Evolutionary conservation across 2,797 vertebrate genomes (phyloP).

Genomic region (Eulemur mongoz): DNA sequence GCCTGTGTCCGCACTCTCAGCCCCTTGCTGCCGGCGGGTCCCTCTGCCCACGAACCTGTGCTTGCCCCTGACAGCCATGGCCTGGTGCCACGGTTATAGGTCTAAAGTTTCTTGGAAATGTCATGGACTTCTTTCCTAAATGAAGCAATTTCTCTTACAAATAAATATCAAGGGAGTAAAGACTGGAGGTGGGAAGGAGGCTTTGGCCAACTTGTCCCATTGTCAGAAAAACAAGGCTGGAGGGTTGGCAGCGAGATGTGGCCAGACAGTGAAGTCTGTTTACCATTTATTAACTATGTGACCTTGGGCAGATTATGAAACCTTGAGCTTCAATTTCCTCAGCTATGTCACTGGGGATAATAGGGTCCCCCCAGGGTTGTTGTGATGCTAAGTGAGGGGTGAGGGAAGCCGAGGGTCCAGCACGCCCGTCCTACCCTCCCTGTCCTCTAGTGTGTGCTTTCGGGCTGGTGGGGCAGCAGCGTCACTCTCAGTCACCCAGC

Average conservation of each 20-base stretch:
- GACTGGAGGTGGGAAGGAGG: background rate
- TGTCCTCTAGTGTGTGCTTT: background rate
- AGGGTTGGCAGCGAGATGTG: background rate
- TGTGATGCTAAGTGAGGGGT: background rate
- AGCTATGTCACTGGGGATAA: background rate
- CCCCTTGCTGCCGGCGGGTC: background rate
- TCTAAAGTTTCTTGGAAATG: background rate
- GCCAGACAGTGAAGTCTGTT: background rate
- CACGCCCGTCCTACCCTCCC: background rate
- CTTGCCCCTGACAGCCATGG: background rate
- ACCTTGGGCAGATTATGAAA: background rate
- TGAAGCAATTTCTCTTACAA: background rate
- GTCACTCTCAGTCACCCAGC: background rate
- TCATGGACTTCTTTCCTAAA: background rate
- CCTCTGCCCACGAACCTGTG: background rate
- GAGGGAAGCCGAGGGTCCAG: background rate
- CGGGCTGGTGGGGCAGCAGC: background rate
- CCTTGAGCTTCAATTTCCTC: background rate
- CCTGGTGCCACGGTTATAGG: background rate
- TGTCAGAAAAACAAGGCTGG: background rate
- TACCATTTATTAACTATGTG: background rate
- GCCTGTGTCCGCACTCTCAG: accelerated
- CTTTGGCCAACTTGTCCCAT: background rate
- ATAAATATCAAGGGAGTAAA: background rate
- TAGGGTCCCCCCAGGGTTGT: background rate